These are phyloP conservation scores for Scaptomyza tumidula DNA, from an alignment of 2,888 invertebrate genomes.

Conservation along the genomic window DNA sequence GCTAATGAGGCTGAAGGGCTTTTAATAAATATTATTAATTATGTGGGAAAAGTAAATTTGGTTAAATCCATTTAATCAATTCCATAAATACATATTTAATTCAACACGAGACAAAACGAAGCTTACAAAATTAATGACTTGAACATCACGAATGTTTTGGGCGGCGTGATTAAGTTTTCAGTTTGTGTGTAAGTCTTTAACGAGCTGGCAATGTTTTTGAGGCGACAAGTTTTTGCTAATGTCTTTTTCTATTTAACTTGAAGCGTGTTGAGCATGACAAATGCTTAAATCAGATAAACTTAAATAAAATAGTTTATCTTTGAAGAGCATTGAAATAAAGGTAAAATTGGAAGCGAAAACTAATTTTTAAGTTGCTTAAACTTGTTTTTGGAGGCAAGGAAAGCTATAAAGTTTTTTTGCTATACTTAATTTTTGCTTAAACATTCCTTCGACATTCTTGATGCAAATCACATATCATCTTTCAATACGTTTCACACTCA, in stretches of 20 bases:
- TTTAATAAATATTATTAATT: slow-evolving; percentile 33
- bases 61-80: slow-evolving; percentile 12
- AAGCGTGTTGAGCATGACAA: background rate
- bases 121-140: slow-evolving; percentile 1
- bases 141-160: slow-evolving; percentile 15
- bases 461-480: background rate
- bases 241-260: background rate
- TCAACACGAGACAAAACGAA: slow-evolving; percentile 1
- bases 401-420: too few species aligned
- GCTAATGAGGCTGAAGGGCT: too few species aligned
- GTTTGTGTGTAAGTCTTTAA: slow-evolving; percentile 1
- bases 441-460: too few species aligned
- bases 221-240: background rate
- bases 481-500: background rate
- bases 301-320: background rate
- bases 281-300: background rate
- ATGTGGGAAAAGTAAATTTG: slow-evolving; percentile 37
- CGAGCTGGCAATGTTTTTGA: background rate
- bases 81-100: slow-evolving; percentile 4
- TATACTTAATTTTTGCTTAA: too few species aligned
- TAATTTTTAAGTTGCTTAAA: too few species aligned
- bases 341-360: too few species aligned
- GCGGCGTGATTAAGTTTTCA: slow-evolving; percentile 10
- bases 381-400: too few species aligned
- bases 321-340: too few species aligned